A percentile compares a stretch with the other conserved stretches of the same genome.
These are phyloP conservation scores for Gallinago nigripennis DNA, from an alignment of 2,797 vertebrate species.

Conservation along the genomic window DNA sequence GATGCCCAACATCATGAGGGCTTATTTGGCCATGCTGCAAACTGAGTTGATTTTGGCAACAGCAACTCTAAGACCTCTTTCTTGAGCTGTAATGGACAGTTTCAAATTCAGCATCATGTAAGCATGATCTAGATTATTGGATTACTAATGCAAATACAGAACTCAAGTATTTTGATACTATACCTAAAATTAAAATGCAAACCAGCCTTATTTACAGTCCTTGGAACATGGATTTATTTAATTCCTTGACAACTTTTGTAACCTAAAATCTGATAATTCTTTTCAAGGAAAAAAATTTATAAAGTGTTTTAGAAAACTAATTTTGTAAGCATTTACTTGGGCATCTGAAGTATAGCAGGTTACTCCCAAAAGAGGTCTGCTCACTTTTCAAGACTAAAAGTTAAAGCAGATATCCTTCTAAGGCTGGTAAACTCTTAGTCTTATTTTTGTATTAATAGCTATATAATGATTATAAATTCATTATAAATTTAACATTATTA, in stretches of 20 bases:
- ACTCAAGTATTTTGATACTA: not conserved
- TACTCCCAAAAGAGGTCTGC: not conserved
- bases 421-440: not conserved
- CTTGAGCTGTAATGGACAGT: not conserved
- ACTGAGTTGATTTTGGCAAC: not conserved
- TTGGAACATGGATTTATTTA: not conserved
- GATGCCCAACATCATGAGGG: not conserved
- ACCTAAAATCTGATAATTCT: not conserved
- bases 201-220: not conserved
- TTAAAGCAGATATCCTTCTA: not conserved
- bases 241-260: not conserved
- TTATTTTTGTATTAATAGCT: not conserved
- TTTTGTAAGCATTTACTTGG: not conserved
- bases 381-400: not conserved
- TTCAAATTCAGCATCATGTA: not conserved
- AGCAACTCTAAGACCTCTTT: not conserved
- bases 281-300: not conserved
- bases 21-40: not conserved
- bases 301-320: not conserved
- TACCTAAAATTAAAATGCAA: not conserved
- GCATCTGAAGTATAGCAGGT: not conserved
- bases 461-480: not conserved
- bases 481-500: not conserved
- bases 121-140: not conserved
- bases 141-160: not conserved